Percentiles rank a stretch among this genome's conserved stretches.
These are phyloP conservation scores for Aulostomus chinensis DNA, from an alignment of 2,797 vertebrate genomes.

Conservation along the genomic window DNA sequence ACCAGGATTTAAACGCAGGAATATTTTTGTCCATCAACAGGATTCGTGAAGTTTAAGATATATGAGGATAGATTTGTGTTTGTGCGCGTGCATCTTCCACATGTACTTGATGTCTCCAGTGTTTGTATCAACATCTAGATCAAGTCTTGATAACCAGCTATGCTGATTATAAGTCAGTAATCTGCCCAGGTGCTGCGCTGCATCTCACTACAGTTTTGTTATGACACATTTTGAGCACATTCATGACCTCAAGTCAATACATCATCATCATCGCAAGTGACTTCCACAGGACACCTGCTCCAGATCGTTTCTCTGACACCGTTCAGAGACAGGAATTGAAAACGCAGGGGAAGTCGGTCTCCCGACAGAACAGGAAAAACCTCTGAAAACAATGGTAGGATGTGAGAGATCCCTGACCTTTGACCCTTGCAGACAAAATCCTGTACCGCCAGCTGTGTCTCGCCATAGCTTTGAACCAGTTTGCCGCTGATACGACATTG, in stretches of 20 bases:
- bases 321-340: conserved; percentile 37
- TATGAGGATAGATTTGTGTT: too few relatives aligned
- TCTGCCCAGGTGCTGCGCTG: not conserved
- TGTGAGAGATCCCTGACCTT: conserved; percentile 62
- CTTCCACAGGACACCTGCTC: conserved; percentile 49
- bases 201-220: conserved; percentile 3
- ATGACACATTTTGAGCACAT: conserved; percentile 18
- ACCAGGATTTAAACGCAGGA: too few relatives aligned
- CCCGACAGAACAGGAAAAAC: conserved; percentile 56
- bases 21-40: conserved; percentile 6
- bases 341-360: conserved; percentile 33
- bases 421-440: conserved; percentile 37
- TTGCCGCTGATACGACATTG: too few relatives aligned
- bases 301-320: conserved; percentile 11
- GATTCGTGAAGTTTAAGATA: conserved; percentile 2
- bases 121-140: not conserved
- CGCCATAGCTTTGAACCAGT: too few relatives aligned
- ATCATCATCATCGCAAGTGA: conserved; percentile 32
- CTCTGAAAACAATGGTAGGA: conserved; percentile 70
- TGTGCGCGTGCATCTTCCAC: too few relatives aligned
- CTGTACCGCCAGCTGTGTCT: conserved; percentile 33
- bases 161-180: conserved; percentile 2
- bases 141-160: not conserved
- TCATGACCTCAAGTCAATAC: conserved; percentile 26
- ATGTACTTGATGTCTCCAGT: too few relatives aligned